Base-by-base conservation (phyloP, 92 coral and sea anemone species). In the Parazoanthus swiftii region DNA sequence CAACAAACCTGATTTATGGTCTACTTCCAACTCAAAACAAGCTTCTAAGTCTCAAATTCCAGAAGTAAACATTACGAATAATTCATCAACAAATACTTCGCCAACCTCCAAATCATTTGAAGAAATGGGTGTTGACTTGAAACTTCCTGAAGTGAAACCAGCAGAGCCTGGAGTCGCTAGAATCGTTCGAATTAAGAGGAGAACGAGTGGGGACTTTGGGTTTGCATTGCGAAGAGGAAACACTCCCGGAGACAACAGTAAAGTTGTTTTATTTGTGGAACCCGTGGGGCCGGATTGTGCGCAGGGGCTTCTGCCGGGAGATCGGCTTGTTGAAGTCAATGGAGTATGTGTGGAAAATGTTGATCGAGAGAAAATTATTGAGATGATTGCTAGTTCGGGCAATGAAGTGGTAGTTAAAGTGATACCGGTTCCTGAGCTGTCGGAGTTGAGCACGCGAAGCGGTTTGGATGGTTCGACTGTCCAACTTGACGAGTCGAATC, bases 141-240 rank as follows among this genome's bases (percentile, higher is more conserved):
- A 91, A 46, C 89, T 97, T 29, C 99, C 99, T 43, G 98, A 93
- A 77, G 94, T 97, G 20, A 92, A 90, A 75, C 98, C 98, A 13
- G 98, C 94, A 23, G 92, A 88, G 51, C 96, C 96, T 42, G 97
- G 97, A 4, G 91, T 95, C 8, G 97, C 99, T 35, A 88, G 99
- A 79, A 81, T 92, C 77, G 90, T 95, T 6, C 90, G 90, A 50
- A 89, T 97, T 51, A 91, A 94, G 63, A 90, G 98, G 33, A 91
- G 96, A 66, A 29, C 94, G 20, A 95, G 96, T 72, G 99, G 99
- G n/a, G 98, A 95, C 59, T 97, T 97, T 89, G 99, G 99, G 20
- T 95, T 97, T 90, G 99, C 99, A 9, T 88, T 97, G 73, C 92
- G 99, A 58, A 89, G 98, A 71, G 95, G 97, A 1, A 93, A 91